A percentile compares a stretch with the other conserved stretches of the same genome.
Conservation (phyloP, 2,888 invertebrate species). For the Apodemia mormo region DNA sequence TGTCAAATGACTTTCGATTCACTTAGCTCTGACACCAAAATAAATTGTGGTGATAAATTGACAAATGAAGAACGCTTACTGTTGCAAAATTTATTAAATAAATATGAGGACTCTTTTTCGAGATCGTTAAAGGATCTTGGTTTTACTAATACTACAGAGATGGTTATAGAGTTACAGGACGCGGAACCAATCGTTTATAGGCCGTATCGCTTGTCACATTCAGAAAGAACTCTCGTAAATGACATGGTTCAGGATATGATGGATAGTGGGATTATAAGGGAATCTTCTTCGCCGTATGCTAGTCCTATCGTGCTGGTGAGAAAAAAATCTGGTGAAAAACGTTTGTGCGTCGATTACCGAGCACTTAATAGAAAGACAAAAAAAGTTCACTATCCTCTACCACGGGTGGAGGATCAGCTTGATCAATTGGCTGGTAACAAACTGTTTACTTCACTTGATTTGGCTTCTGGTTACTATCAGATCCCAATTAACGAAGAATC, state of each 20-base stretch:
- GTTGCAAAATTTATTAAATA: background rate
- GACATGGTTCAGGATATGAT: constrained; percentile 32
- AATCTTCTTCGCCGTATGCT: constrained; percentile 36
- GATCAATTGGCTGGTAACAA: background rate
- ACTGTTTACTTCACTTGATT: background rate
- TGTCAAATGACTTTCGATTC: background rate
- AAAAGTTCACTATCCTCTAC: background rate
- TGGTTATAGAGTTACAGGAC: background rate
- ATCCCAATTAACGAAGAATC: constrained; percentile 32
- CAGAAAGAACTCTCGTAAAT: background rate
- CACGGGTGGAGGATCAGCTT: background rate
- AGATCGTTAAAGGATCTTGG: background rate
- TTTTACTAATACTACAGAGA: background rate
- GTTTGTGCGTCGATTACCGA: background rate
- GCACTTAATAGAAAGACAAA: background rate
- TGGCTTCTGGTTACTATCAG: background rate
- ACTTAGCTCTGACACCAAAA: background rate
- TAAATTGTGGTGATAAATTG: background rate
- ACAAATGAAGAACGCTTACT: background rate
- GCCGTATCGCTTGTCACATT: background rate
- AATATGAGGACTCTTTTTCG: background rate
- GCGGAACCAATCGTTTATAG: background rate
- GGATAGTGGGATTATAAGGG: constrained; percentile 29
- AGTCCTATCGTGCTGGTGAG: constrained; percentile 38
- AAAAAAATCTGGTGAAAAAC: constrained; percentile 40